Conservation (phyloP, 2,113 vertebrate genomes). For the Promerops cafer region DNA sequence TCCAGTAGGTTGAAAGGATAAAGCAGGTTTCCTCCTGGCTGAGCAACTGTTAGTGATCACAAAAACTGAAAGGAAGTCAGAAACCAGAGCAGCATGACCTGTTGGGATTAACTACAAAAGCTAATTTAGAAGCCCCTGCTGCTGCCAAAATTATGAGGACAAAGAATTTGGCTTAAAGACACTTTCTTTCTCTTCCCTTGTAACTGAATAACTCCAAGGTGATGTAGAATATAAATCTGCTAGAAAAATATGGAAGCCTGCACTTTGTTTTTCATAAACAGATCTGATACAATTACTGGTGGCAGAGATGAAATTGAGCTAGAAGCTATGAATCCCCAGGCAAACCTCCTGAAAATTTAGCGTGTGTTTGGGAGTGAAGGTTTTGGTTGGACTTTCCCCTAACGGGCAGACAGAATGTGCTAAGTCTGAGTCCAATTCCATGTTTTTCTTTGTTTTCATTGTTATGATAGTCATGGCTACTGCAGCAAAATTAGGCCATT, state of each 20-base stretch:
- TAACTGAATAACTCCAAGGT: background rate
- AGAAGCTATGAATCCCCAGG: background rate
- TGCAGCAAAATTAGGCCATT: constrained; percentile 42
- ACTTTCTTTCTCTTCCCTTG: background rate
- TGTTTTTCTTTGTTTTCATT: constrained; percentile 51
- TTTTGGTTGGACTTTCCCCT: constrained; percentile 21
- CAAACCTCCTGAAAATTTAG: constrained; percentile 1
- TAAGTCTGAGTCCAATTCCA: constrained; percentile 10
- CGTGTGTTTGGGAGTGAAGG: background rate
- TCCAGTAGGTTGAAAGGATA: background rate
- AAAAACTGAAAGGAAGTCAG: background rate
- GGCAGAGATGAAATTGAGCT: background rate
- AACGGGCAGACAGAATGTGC: constrained; percentile 4
- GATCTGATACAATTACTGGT: background rate
- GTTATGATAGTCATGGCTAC: constrained; percentile 54
- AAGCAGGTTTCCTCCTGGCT: background rate
- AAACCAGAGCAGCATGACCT: background rate
- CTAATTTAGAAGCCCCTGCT: background rate
- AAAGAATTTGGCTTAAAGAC: background rate
- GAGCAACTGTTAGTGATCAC: background rate
- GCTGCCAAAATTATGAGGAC: background rate
- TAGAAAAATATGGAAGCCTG: background rate
- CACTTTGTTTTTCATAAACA: background rate
- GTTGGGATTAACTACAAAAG: background rate
- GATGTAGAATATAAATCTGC: background rate